A percentile compares a stretch with the other conserved stretches of the same genome.
Conservation (phyloP, 2,797 vertebrate species). For the Eulemur rubriventer region DNA sequence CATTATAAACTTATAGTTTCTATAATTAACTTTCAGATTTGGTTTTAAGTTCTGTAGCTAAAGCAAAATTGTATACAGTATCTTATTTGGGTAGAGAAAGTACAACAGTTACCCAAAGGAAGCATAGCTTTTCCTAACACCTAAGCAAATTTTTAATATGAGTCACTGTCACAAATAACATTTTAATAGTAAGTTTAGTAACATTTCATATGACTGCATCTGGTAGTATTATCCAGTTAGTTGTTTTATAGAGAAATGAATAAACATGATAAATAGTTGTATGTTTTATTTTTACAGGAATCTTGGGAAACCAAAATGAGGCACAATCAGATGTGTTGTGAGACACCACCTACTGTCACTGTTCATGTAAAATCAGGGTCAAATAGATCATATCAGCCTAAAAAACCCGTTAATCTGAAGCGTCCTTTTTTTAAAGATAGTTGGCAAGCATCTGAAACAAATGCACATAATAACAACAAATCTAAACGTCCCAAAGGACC, state of each 20-base stretch:
- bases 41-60: slow-evolving; percentile 24
- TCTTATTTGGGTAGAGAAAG: background rate
- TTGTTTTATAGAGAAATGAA: slow-evolving; percentile 60
- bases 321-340: slow-evolving; percentile 83
- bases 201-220: slow-evolving; percentile 24
- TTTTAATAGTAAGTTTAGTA: slow-evolving; percentile 53
- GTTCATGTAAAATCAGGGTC: slow-evolving; percentile 85
- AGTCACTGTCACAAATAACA: slow-evolving; percentile 49
- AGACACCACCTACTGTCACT: slow-evolving; percentile 88
- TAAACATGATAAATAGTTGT: slow-evolving; percentile 69
- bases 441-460: slow-evolving; percentile 79
- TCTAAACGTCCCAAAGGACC: slow-evolving; percentile 81
- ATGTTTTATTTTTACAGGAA: slow-evolving; percentile 83
- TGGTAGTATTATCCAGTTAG: background rate
- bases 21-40: slow-evolving; percentile 57
- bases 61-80: slow-evolving; percentile 35
- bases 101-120: background rate
- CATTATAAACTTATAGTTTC: slow-evolving; percentile 27
- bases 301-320: slow-evolving; percentile 85
- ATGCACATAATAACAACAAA: slow-evolving; percentile 71
- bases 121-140: slow-evolving; percentile 23
- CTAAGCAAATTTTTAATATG: slow-evolving; percentile 33
- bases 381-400: slow-evolving; percentile 84
- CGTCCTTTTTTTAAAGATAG: slow-evolving; percentile 82
- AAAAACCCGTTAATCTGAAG: slow-evolving; percentile 85